Percentiles rank a stretch among this genome's conserved stretches.
Conservation (phyloP, 1,140 invertebrate species). For the Phocides pigmalion region DNA sequence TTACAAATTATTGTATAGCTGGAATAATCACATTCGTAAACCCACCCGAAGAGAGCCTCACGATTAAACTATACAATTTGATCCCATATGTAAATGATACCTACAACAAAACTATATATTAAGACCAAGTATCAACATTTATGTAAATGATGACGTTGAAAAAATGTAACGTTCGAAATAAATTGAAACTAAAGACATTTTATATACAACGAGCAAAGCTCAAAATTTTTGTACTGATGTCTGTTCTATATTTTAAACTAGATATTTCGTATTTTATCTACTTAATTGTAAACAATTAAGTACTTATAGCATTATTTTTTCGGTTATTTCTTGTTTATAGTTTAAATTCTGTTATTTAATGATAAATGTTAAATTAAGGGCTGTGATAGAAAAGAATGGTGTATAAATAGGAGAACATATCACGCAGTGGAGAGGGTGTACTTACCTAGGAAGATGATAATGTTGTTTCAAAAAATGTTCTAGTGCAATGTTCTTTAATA, state of each 20-base stretch:
- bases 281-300: constrained; percentile 54
- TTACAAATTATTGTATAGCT: constrained; percentile 34
- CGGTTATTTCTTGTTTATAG: constrained; percentile 69
- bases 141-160: constrained; percentile 4
- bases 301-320: constrained; percentile 36
- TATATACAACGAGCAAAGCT: constrained; percentile 58
- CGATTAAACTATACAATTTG: constrained; percentile 39
- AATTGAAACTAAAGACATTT: constrained; percentile 32
- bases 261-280: constrained; percentile 48
- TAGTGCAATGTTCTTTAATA: constrained; percentile 22
- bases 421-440: constrained; percentile 34
- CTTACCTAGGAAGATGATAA: constrained; percentile 28
- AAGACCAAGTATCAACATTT: no score
- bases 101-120: constrained; percentile 13
- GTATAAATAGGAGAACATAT: constrained; percentile 65
- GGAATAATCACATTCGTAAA: constrained; percentile 50
- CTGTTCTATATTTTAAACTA: constrained; percentile 44
- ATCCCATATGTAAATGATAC: constrained; percentile 35
- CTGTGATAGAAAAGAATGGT: constrained; percentile 75
- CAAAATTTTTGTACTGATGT: constrained; percentile 53
- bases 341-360: constrained; percentile 78
- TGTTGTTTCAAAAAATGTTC: constrained; percentile 9
- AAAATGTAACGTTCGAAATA: constrained; percentile 22
- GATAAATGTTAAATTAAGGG: constrained; percentile 69
- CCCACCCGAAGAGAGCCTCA: constrained; percentile 56